Percentiles rank a stretch among this genome's conserved stretches.
Evolutionary conservation across 2,888 invertebrate species (phyloP).

Genomic region (Choreutis nemorana): DNA sequence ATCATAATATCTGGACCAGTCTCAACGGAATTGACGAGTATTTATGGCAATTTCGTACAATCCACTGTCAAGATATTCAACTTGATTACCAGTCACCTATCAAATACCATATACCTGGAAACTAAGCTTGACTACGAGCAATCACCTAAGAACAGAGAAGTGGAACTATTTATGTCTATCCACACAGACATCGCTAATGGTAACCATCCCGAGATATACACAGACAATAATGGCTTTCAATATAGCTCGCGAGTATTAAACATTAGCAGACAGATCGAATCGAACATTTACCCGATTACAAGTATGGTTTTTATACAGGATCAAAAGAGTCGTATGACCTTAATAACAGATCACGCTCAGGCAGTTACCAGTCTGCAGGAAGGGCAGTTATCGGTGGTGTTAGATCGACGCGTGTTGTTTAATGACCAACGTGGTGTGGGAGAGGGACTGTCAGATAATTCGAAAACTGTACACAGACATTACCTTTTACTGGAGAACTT

Average conservation of each 20-base stretch:
- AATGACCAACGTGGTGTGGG: conserved; percentile 94
- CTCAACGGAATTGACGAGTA: conserved; percentile 81
- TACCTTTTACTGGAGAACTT: conserved; percentile 42
- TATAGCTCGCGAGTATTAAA: conserved; percentile 80
- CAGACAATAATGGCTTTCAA: conserved; percentile 93
- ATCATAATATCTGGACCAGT: conserved; percentile 85
- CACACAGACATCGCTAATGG: conserved; percentile 84
- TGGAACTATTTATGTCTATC: conserved; percentile 90
- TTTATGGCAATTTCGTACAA: conserved; percentile 78
- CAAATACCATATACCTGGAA: conserved; percentile 78
- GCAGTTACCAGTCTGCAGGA: conserved; percentile 89
- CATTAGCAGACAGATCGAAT: conserved; percentile 84
- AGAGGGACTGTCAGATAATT: conserved; percentile 91
- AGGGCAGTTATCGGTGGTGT: conserved; percentile 90
- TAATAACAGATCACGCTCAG: conserved; percentile 89
- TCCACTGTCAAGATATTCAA: conserved; percentile 85
- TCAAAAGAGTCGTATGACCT: conserved; percentile 69
- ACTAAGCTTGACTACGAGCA: conserved; percentile 84
- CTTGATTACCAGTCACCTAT: conserved; percentile 68
- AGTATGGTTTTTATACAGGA: conserved; percentile 88
- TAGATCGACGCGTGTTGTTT: conserved; percentile 89
- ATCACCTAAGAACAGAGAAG: conserved; percentile 84
- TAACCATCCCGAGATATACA: conserved; percentile 80
- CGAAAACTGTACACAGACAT: conserved; percentile 63
- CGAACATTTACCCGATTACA: conserved; percentile 95